Percentiles rank a stretch among this genome's conserved stretches.
These are phyloP conservation scores for Brachyhypopomus occidentalis DNA, from an alignment of 2,113 vertebrate species.

Conservation along the genomic window DNA sequence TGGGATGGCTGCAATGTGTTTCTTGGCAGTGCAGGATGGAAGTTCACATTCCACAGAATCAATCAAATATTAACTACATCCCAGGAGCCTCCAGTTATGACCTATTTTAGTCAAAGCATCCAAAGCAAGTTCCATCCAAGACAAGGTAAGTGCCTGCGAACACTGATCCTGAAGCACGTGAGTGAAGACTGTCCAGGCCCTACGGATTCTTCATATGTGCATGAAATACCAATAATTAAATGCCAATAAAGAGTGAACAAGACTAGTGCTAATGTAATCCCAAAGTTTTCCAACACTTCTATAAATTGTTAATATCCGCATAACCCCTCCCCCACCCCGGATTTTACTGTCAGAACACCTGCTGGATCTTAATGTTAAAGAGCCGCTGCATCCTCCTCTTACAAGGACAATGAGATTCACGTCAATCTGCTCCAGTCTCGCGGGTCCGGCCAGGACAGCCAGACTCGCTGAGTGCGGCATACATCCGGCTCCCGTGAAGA, in stretches of 20 bases:
- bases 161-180: too few species aligned
- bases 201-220: background rate
- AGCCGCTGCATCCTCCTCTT: conserved; percentile 6
- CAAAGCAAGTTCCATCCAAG: conserved; percentile 18
- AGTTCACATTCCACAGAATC: conserved; percentile 65
- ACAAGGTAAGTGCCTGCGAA: background rate
- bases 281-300: background rate
- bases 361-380: background rate
- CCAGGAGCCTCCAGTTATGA: conserved; percentile 56
- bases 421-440: background rate
- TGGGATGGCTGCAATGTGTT: conserved; percentile 45
- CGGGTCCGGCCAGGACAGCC: background rate
- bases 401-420: conserved; percentile 19
- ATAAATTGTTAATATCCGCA: background rate
- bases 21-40: conserved; percentile 67
- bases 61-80: conserved; percentile 63
- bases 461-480: background rate
- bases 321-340: background rate
- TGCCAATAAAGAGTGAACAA: too few species aligned
- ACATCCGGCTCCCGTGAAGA: background rate
- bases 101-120: conserved; percentile 74
- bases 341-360: background rate
- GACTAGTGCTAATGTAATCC: too few species aligned
- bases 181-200: background rate
- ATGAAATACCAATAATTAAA: background rate